phyloP scores from a whole-genome alignment of 2,888 invertebrate genomes.

The Colletes collaris region DNA sequence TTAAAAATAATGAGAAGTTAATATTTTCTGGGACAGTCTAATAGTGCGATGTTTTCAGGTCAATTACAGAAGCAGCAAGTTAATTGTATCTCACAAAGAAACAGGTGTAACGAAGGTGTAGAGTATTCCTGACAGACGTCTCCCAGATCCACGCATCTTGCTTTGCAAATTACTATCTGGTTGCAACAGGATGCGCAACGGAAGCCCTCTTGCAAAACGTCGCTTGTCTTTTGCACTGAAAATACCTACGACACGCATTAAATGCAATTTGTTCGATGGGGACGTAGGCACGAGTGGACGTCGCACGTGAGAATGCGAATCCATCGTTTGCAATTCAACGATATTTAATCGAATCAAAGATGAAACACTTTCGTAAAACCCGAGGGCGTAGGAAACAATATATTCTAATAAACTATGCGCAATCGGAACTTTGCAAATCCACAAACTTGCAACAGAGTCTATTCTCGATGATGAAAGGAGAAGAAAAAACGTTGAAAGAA shows the following conservation, averaged over 20 bases:
- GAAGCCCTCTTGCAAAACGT: slow-evolving; percentile 29
- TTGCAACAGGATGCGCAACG: slow-evolving; percentile 37
- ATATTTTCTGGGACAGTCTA: too few relatives aligned
- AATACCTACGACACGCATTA: slow-evolving; percentile 15
- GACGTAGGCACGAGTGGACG: slow-evolving; percentile 35
- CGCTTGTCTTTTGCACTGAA: slow-evolving; percentile 19
- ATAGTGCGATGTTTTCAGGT: too few relatives aligned
- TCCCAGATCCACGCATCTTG: slow-evolving; percentile 17
- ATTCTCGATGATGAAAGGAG: too few relatives aligned
- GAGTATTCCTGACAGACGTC: slow-evolving; percentile 15
- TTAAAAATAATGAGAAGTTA: too few relatives aligned
- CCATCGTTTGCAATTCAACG: slow-evolving; percentile 11
- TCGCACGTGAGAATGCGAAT: slow-evolving; percentile 17
- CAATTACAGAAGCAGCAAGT: neutral
- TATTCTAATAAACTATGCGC: neutral
- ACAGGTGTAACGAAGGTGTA: slow-evolving; percentile 12
- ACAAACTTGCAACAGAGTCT: neutral
- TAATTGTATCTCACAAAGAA: neutral
- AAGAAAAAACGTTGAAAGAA: too few relatives aligned
- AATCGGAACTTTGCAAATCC: neutral
- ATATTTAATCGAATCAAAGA: slow-evolving; percentile 12
- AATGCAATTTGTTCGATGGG: slow-evolving; percentile 10
- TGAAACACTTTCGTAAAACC: slow-evolving; percentile 12
- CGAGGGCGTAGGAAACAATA: slow-evolving; percentile 5
- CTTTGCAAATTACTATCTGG: slow-evolving; percentile 21